phyloP scores from a whole-genome alignment of 2,797 vertebrate genomes.

The Anguilla pacifica region DNA sequence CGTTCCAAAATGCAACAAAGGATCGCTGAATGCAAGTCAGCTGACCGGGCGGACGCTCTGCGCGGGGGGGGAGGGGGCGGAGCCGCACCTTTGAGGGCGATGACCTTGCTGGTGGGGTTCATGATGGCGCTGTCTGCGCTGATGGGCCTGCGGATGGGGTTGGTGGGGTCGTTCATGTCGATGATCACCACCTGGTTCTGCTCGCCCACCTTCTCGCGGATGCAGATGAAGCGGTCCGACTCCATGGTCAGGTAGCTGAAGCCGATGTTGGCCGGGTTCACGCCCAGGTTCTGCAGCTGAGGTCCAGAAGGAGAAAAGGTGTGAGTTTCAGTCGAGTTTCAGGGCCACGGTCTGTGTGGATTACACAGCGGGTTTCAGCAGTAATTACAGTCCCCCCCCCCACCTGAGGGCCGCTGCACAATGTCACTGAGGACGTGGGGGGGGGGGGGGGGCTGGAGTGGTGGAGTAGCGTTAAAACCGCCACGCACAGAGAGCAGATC shows the following conservation, averaged over 20 bases:
- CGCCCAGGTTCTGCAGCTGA: constrained; percentile 90
- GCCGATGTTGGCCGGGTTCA: constrained; percentile 88
- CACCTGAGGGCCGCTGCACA: neutral
- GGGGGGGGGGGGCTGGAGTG: neutral
- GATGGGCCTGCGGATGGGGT: constrained; percentile 84
- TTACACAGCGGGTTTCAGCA: neutral
- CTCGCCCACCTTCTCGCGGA: constrained; percentile 89
- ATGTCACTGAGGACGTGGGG: neutral
- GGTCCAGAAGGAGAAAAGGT: neutral
- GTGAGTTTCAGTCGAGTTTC: neutral
- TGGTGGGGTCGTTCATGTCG: constrained; percentile 84
- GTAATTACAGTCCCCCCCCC: neutral
- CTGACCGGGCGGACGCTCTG: neutral
- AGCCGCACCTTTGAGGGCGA: constrained; percentile 88
- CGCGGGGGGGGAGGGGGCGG: neutral
- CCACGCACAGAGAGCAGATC: neutral
- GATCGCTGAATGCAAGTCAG: too few species aligned
- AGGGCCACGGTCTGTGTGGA: neutral
- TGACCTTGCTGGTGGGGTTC: constrained; percentile 92
- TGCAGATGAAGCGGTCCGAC: constrained; percentile 93
- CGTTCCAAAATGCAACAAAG: too few species aligned
- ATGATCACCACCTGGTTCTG: constrained; percentile 91
- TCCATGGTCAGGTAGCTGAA: constrained; percentile 95
- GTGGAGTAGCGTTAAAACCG: neutral
- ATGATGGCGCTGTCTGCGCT: constrained; percentile 93